Base-by-base conservation (phyloP, 1,140 invertebrate species). In the Saccostrea glomerata region DNA sequence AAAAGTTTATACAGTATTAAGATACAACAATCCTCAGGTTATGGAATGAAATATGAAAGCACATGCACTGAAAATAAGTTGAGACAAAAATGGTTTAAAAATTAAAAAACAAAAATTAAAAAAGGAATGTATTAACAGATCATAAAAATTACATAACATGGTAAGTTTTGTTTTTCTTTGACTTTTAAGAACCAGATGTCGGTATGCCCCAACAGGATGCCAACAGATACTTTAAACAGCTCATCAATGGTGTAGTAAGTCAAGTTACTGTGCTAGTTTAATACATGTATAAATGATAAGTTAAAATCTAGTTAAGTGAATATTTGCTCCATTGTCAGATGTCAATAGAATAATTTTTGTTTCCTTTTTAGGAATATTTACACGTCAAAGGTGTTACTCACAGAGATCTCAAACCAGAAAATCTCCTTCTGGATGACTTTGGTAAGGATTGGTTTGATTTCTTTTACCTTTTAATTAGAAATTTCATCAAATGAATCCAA, bases 201-300 rank as follows among this genome's bases (percentile, higher is more conserved):
- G 99, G 99, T 88, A 99, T 99, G 98, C 95, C 96, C 63, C 95
- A 96, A 77, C 94, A 94, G 82, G 96, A 96, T 93, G 98, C 98
- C n/a, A 97, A 98, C 92, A 97, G 96, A 86, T 99, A 98, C 95
- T 99, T 99, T 95, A 96, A 96, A 87, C 98, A 99, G 94, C 95
- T 99, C 30, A 96, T 99, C 17, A 89, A 90, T 47, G 95, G 95
- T 70, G 92, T 96, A 73, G 94, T 95, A 88, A 94, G 94, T 92
- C 30, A 3, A n/a, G n/a, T 73, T 2, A 12, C 23, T 11, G 23
- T 3, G 13, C 15, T 15, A 77, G 3, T 30, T 30, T 36, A 77
- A 15, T 77, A n/a, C 2, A 73, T 30, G 25, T 77, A 77, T 25
- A 30, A 36, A 3, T 15, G 30, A 6, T 15, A 77, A 63, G 58